Base-by-base conservation (phyloP, 2,113 vertebrate genomes). In the Ancistrus triradiatus region DNA sequence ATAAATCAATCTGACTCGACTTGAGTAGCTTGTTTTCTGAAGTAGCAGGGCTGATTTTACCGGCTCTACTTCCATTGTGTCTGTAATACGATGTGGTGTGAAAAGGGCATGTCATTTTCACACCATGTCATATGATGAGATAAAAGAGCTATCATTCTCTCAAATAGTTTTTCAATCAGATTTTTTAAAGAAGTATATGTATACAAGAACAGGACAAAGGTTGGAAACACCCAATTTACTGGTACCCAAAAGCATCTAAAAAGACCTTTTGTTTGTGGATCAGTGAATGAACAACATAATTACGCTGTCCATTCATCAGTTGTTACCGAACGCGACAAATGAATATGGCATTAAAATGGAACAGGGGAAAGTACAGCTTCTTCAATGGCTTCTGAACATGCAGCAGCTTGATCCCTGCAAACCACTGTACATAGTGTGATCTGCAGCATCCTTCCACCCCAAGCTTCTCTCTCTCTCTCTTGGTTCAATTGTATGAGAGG, bases 351-450 rank as follows among this genome's bases (percentile, higher is more conserved):
- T 70, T 66, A 63, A 66, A 69, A 52, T 42, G 53, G 18, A 21
- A 40, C 57, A n/a, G 58, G 52, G 71, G 72, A 74, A 74, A 74
- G 72, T 74, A 74, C 68, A 27, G 37, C 63, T 53, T 22, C 22
- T 40, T 66, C 33, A 70, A 42, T 52, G 46, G 22, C 48, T 21
- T 62, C 14, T 22, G 50, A 71, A 68, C 68, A 62, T 62, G 68
- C 60, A 71, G 64, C 17, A 28, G 74, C 74, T 68, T 69, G 63
- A 73, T 42, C 42, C 24, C 3, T 6, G 46, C 57, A 57, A 60
- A 48, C 61, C 61, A 44, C 47, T 51, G 40, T 51, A 19, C 27
- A 55, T 46, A 47, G 22, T 37, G 58, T 55, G 49, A 49, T 49
- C 44, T 25, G 38, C 37, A 38, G 48, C 43, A 55, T 38, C 49